Conservation (phyloP, 2,797 vertebrate species). For the Chromis chromis region DNA sequence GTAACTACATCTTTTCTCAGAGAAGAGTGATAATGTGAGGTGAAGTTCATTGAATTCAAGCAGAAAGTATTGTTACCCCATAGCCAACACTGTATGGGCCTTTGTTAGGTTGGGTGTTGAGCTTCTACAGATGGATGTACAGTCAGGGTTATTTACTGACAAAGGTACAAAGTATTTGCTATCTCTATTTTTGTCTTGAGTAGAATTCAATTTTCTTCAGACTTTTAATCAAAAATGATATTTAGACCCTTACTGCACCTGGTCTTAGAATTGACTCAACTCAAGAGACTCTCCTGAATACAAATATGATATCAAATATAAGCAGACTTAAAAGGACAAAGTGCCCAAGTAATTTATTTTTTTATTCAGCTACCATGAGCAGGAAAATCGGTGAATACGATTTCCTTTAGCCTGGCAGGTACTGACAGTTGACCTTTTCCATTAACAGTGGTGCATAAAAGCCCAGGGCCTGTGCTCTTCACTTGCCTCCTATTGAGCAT, state of each 20-base stretch:
- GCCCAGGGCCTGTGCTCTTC: conserved; percentile 47
- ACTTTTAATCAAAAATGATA: background rate
- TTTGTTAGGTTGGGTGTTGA: background rate
- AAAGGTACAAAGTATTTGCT: background rate
- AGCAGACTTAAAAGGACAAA: background rate
- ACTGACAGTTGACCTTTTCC: conserved; percentile 70
- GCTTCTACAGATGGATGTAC: background rate
- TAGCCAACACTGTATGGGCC: background rate
- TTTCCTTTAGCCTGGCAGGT: conserved; percentile 56
- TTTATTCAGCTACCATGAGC: conserved; percentile 16
- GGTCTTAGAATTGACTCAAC: conserved; percentile 5
- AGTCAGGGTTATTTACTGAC: background rate
- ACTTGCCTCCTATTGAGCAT: conserved; percentile 59
- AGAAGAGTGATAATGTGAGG: background rate
- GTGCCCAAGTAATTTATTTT: background rate
- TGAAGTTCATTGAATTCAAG: background rate
- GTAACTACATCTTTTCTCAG: background rate
- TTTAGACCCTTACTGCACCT: background rate
- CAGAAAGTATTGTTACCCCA: no score
- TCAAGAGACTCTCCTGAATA: background rate
- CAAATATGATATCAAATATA: conserved; percentile 5
- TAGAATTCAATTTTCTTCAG: background rate
- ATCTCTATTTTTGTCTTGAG: conserved; percentile 2
- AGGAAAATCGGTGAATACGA: conserved; percentile 30
- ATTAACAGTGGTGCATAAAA: conserved; percentile 56